phyloP scores from a whole-genome alignment of 92 coral and sea anemone genomes.

The Phymanthus crucifer region DNA sequence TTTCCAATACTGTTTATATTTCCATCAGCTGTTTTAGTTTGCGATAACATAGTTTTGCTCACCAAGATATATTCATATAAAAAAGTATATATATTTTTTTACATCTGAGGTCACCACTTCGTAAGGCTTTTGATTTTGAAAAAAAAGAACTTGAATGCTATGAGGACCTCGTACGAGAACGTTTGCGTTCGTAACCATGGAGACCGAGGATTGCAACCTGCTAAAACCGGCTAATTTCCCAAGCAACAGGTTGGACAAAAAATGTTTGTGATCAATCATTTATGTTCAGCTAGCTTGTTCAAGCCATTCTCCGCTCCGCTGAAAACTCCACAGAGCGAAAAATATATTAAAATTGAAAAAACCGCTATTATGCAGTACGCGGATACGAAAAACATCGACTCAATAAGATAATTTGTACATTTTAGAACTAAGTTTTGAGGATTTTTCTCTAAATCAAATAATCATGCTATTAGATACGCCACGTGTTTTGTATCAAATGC shows the following conservation, averaged over 20 bases:
- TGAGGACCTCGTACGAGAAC: background rate
- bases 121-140: too few relatives aligned
- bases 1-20: too few relatives aligned
- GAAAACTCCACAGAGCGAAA: constrained; percentile 59
- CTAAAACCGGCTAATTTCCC: constrained; percentile 18
- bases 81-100: too few relatives aligned
- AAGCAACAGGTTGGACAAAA: constrained; percentile 20
- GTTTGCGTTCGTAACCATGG: constrained; percentile 14
- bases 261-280: constrained; percentile 53
- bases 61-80: too few relatives aligned
- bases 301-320: constrained; percentile 64
- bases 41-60: too few relatives aligned
- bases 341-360: constrained; percentile 14
- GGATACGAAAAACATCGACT: background rate
- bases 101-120: too few relatives aligned
- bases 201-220: background rate
- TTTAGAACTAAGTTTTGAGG: background rate
- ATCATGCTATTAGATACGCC: background rate
- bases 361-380: constrained; percentile 15
- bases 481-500: constrained; percentile 9
- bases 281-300: constrained; percentile 43
- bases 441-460: background rate
- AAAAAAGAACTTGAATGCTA: too few relatives aligned
- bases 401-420: background rate
- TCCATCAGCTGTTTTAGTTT: too few relatives aligned